phyloP scores from a whole-genome alignment of 2,113 vertebrate species.

The Boulengeromyrus knoepffleri region DNA sequence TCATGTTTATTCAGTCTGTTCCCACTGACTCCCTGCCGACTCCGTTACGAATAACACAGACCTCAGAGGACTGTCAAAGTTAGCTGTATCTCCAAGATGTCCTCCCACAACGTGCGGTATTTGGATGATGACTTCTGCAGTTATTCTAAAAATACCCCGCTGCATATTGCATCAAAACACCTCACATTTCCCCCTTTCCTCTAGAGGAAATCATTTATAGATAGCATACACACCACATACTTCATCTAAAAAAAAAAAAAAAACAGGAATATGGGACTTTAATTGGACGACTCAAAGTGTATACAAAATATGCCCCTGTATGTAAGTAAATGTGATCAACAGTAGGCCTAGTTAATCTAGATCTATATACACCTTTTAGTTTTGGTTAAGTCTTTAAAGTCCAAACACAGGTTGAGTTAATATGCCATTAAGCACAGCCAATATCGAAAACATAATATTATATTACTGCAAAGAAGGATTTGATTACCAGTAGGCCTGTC shows the following conservation, averaged over 20 bases:
- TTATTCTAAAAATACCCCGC: neutral
- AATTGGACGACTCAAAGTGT: neutral
- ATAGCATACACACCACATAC: neutral
- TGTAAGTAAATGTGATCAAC: neutral
- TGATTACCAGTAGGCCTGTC: neutral
- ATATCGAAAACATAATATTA: neutral
- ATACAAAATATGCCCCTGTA: neutral
- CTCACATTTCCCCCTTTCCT: neutral
- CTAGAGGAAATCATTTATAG: neutral
- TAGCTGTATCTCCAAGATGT: neutral
- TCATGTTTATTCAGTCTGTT: neutral
- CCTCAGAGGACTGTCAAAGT: neutral
- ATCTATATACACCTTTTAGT: neutral
- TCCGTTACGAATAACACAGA: neutral
- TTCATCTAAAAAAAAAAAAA: neutral
- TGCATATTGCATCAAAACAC: neutral
- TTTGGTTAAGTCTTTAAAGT: neutral
- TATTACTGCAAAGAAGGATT: neutral
- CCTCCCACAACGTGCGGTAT: neutral
- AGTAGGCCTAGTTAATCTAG: neutral
- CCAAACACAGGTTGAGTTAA: neutral
- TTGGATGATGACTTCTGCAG: neutral
- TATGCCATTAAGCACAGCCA: neutral
- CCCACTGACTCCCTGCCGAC: neutral
- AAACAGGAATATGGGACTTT: neutral